Conservation (phyloP, 2,113 vertebrate species). For the Microtus montanus region DNA sequence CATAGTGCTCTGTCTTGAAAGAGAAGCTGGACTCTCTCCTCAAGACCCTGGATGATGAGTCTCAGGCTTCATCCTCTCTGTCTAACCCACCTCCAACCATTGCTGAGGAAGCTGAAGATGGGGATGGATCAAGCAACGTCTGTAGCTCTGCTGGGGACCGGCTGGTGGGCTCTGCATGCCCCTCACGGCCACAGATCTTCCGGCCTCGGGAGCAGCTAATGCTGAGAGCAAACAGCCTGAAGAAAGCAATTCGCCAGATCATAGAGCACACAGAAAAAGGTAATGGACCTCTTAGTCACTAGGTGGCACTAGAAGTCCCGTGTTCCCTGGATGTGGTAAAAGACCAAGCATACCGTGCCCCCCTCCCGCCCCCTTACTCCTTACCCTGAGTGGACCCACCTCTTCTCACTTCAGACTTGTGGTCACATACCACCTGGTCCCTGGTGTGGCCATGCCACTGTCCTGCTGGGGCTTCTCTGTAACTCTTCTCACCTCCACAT, state of each 20-base stretch:
- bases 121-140: slow-evolving; percentile 81
- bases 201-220: slow-evolving; percentile 97
- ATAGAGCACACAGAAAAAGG: slow-evolving; percentile 98
- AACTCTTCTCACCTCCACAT: neutral
- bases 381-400: neutral
- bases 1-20: slow-evolving; percentile 94
- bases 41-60: slow-evolving; percentile 95
- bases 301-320: neutral
- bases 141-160: slow-evolving; percentile 78
- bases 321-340: neutral
- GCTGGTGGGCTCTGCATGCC: slow-evolving; percentile 78
- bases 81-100: slow-evolving; percentile 93
- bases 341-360: fast-evolving
- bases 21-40: slow-evolving; percentile 97
- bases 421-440: neutral
- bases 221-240: slow-evolving; percentile 97
- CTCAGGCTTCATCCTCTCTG: slow-evolving; percentile 90
- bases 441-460: neutral
- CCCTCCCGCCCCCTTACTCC: neutral
- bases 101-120: slow-evolving; percentile 92
- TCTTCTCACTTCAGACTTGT: neutral
- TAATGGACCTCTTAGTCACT: slow-evolving; percentile 55
- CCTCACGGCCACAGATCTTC: slow-evolving; percentile 90
- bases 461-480: neutral
- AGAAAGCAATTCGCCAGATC: slow-evolving; percentile 98